Base-by-base conservation (phyloP, 2,113 vertebrate genomes). In the Xerus inauris region DNA sequence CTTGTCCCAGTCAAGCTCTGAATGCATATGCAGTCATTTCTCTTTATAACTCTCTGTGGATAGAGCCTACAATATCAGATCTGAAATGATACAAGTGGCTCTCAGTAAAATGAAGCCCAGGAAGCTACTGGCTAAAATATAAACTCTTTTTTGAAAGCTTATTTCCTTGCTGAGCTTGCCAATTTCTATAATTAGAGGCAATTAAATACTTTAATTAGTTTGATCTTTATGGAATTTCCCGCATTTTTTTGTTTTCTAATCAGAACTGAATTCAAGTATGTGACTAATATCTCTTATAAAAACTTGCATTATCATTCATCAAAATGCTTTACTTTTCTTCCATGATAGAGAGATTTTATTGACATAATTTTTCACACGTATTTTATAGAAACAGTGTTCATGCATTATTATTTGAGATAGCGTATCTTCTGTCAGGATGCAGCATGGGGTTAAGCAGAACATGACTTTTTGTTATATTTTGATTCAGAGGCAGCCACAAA, bases 111-210 rank as follows among this genome's bases (percentile, higher is more conserved):
- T 67, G 49, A 96, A 97, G 88, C 84, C 14, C 38, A 89, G 85
- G 84, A 90, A 97, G 83, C 94, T 90, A 49, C 84, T 82, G 95
- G 95, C 67, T 97, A 95, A 96, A 97, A 97, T 96, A 89, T 72
- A 89, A 93, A 57, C 40, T 71, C 72, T 87, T 98, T 98, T 94
- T 94, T 2, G 59, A 96, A 96, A 59, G 85, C 88, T 93, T 92
- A 90, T 97, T 95, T 97, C 98, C 97, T 98, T 96, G 95, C 97
- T 96, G 81, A 97, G 95, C 96, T 96, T 97, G 93, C 90, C 89
- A 97, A 97, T 98, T 98, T 98, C 91, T 89, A 97, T 98, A 97
- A 97, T 98, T 98, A 97, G 87, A 98, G 89, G 83, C 88, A 98
- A 98, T 98, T 98, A 98, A 97, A 59, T 51, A 16, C 42, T 32